Evolutionary conservation across 2,797 vertebrate species (phyloP), one percentile per base, ranked within the genome.

Genomic region (Microctenopoma stevenorrisi): DNA sequence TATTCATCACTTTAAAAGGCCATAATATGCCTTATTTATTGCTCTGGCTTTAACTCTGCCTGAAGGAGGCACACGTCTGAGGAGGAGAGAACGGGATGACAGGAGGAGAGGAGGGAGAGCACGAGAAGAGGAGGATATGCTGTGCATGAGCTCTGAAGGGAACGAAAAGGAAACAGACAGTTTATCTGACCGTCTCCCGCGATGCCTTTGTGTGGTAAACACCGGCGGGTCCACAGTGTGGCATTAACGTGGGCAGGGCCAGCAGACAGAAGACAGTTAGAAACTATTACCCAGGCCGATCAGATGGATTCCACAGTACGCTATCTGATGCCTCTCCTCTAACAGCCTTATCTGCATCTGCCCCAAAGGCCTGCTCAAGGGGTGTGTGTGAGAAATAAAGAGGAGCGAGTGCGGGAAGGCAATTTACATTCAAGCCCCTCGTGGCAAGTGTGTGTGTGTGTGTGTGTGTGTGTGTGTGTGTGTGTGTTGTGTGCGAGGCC

Each of bases 1-100:
- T 93, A 93, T 94, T 94, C 91, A 93, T 93, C 79, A 76, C 48
- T 88, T 92, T 92, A 93, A 94, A 92, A 91, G 90, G 89, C 89
- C 84, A 86, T 92, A 92, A 92, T 92, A 92, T 93, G 91, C 85
- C 89, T 92, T 92, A 92, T 93, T 93, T 93, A 93, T 92, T 87
- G 86, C 87, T 68, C 78, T 4, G 77, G 83, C 73, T 87, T 86
- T 81, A 82, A 79, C 67, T 81, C 76, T 79, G 85, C 64, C 77
- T 76, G 76, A 71, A 74, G 72, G 81, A 88, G 67, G 70, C 66
- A 76, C 76, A 83, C 85, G 81, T 88, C 52, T 76, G 74, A 69
- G 25, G 76, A 76, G 47, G 61, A 70, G 77, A 71, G 70, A 51
- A 78, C 10, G 18, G 62, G 66, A 85, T 76, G 75, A 80, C 62